Evolutionary conservation across 2,888 invertebrate genomes (phyloP).

Genomic region (Salticus scenicus): DNA sequence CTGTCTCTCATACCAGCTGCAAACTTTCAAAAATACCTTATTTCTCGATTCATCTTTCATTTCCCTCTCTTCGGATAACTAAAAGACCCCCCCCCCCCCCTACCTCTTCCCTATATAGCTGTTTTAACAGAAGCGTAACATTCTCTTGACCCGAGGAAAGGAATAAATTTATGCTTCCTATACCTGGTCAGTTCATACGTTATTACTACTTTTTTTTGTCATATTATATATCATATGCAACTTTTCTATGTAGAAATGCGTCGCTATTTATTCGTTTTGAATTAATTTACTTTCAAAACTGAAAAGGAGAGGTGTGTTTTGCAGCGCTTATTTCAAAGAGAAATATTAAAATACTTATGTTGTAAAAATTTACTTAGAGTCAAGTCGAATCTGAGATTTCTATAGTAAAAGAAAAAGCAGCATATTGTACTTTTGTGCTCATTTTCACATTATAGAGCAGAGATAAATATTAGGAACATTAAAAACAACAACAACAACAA

Average conservation of each 20-base stretch:
- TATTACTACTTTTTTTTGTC: neutral
- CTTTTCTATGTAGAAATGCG: neutral
- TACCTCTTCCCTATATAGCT: too few species aligned
- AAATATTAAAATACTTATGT: too few species aligned
- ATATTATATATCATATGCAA: neutral
- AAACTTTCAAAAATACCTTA: neutral
- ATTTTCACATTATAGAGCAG: too few species aligned
- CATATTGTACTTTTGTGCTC: too few species aligned
- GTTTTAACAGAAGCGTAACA: neutral
- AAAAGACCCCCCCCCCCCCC: neutral
- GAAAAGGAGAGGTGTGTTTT: too few species aligned
- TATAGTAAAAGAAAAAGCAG: too few species aligned
- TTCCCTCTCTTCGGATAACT: neutral
- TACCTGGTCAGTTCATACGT: neutral
- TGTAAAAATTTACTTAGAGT: too few species aligned
- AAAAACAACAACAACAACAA: too few species aligned
- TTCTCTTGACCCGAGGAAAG: neutral
- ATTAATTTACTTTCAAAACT: too few species aligned
- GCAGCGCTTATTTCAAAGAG: too few species aligned
- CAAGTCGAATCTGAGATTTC: too few species aligned
- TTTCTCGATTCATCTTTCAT: conserved; percentile 3
- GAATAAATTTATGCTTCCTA: neutral
- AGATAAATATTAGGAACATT: too few species aligned
- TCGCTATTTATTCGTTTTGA: neutral
- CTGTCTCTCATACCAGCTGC: neutral